Percentiles rank a stretch among this genome's conserved stretches.
phyloP scores from a whole-genome alignment of 2,113 vertebrate genomes.

The Haemorhous mexicanus region DNA sequence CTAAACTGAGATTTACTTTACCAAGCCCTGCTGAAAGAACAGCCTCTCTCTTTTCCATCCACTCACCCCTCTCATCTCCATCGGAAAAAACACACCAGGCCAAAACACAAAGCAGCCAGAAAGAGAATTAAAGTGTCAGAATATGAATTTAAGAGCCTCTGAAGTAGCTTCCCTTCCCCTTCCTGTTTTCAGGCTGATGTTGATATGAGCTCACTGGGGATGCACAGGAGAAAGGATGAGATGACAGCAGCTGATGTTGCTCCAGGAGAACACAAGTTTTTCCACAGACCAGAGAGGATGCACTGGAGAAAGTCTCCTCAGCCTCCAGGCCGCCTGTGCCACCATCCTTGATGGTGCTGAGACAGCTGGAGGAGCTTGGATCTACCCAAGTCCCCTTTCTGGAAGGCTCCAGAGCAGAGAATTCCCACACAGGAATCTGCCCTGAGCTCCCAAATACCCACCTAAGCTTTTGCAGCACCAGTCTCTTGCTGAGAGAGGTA shows the following conservation, averaged over 20 bases:
- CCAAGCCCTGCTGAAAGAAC: neutral
- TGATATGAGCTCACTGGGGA: neutral
- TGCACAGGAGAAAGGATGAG: neutral
- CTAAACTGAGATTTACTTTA: neutral
- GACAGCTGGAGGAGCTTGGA: neutral
- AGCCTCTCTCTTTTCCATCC: neutral
- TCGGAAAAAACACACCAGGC: constrained; percentile 24
- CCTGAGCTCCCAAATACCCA: neutral
- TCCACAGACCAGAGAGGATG: neutral
- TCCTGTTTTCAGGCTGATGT: constrained; percentile 50
- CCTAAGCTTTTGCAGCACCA: neutral
- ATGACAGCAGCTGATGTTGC: neutral
- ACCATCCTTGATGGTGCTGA: fast-evolving
- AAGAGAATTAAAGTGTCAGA: constrained; percentile 49
- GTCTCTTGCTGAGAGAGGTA: neutral
- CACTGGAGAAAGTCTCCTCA: neutral
- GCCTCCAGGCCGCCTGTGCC: neutral
- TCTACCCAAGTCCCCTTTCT: neutral
- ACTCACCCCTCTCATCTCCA: neutral
- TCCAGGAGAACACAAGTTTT: neutral
- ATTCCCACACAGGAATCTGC: neutral
- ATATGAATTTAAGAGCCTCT: constrained; percentile 41
- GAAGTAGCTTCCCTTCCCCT: constrained; percentile 43
- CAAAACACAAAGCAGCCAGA: constrained; percentile 41
- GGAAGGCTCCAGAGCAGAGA: neutral